Evolutionary conservation across 2,888 invertebrate species (phyloP).

Genomic region (Opisthograptis luteolata): DNA sequence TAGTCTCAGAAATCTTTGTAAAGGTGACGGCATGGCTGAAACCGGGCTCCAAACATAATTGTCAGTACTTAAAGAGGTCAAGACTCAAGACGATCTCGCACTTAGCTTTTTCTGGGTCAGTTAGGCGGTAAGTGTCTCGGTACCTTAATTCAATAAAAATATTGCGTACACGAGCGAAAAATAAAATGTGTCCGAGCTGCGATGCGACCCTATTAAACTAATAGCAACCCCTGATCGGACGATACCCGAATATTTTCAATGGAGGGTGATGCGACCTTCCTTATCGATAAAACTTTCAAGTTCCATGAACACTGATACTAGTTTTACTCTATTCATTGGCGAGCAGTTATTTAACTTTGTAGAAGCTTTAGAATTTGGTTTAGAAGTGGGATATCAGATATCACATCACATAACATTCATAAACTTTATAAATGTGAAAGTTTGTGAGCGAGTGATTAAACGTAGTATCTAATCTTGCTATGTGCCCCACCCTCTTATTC

Average conservation of each 20-base stretch:
- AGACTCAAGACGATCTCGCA: no score
- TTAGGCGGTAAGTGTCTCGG: background rate
- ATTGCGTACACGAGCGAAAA: slow-evolving; percentile 16
- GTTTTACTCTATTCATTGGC: slow-evolving; percentile 3
- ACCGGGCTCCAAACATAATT: no score
- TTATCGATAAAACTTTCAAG: slow-evolving; percentile 58
- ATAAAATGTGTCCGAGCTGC: slow-evolving; percentile 12
- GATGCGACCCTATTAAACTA: slow-evolving; percentile 45
- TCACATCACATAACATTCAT: no score
- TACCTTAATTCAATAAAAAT: slow-evolving; percentile 22
- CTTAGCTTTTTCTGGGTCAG: background rate
- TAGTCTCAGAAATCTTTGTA: no score
- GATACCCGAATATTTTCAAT: slow-evolving; percentile 46
- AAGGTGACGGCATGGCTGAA: no score
- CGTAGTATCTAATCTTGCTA: no score
- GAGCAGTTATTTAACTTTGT: slow-evolving; percentile 1
- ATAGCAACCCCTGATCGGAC: slow-evolving; percentile 40
- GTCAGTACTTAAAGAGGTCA: no score
- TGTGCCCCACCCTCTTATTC: no score
- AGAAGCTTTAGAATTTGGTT: no score
- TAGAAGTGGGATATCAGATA: no score
- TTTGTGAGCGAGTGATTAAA: no score
- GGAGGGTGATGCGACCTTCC: slow-evolving; percentile 44
- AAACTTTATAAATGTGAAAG: no score
- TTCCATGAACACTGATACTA: slow-evolving; percentile 43